These are phyloP conservation scores for Leucophenga varia DNA, from an alignment of 1,140 invertebrate genomes.

Conservation along the genomic window DNA sequence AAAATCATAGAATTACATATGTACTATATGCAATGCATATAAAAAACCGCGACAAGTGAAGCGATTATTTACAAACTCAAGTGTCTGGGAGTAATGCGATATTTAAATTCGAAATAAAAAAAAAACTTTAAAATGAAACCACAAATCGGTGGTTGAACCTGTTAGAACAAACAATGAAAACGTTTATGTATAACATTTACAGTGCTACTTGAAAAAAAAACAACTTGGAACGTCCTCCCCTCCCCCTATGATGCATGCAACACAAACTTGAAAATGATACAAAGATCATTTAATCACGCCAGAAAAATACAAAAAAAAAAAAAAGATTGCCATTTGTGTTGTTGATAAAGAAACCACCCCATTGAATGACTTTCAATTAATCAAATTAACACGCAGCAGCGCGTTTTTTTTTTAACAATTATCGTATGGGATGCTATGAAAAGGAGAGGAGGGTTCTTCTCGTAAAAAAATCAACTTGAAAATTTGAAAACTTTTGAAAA, in stretches of 20 bases:
- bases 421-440: not conserved
- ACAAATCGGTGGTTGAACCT: constrained; percentile 28
- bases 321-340: constrained; percentile 41
- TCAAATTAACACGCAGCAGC: constrained; percentile 43
- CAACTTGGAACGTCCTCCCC: constrained; percentile 13
- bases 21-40: constrained; percentile 12
- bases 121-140: constrained; percentile 30
- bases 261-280: too few relatives aligned
- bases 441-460: too few relatives aligned
- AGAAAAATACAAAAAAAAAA: constrained; percentile 15
- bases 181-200: constrained; percentile 46
- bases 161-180: too few relatives aligned
- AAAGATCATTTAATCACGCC: constrained; percentile 35
- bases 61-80: constrained; percentile 48
- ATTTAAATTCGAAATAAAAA: constrained; percentile 38
- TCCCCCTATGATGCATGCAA: constrained; percentile 8
- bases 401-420: constrained; percentile 13
- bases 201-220: constrained; percentile 34
- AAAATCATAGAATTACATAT: constrained; percentile 14
- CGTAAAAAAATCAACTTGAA: too few relatives aligned
- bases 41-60: constrained; percentile 30
- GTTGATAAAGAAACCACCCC: too few relatives aligned
- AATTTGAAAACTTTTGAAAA: too few relatives aligned
- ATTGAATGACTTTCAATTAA: constrained; percentile 54
- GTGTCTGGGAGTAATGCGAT: constrained; percentile 49